Evolutionary conservation across 1,140 invertebrate genomes (phyloP), one percentile per base, ranked within the genome.

Genomic region (Heliconius hewitsoni): DNA sequence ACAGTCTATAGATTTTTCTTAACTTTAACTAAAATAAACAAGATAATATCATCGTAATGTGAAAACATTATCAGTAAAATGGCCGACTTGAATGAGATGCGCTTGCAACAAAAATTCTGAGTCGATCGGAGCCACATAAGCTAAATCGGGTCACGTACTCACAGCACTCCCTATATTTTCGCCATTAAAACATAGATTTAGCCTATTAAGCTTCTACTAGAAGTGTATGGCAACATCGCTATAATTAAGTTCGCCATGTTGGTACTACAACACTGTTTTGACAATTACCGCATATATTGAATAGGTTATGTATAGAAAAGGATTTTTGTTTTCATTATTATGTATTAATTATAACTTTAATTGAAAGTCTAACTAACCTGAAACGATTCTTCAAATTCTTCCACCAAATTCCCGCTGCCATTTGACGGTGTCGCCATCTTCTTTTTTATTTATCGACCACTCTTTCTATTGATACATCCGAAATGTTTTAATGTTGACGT

Each of bases 351-450:
- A 34, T 50, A 72, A 19, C 19, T 37, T 19, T 30, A 55, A 72
- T 23, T 72, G 71, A 18, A 39, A 72, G 19, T 39, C 6, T 8
- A 71, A 71, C 83, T 85, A 86, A 94, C 93, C 95, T 97, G 97
- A 93, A 98, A 98, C 9, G 97, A 97, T 95, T 98, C 97, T 93
- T 98, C 97, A 88, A 98, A 98, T 91, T 98, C 97, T 85, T 98
- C 97, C 34, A 98, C 97, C 57, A 98, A 92, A 95, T 98, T 98
- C 39, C 97, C 97, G 91, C 96, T 97, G 37, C 97, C 97, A 90
- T 97, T 97, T 71, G 96, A 97, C 76, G 97, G 96, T 75, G 97
- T 96, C 81, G 97, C 96, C 97, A 98, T 97, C 80, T 88, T 94
- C 72, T 81, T 79, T 84, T 74, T 70, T 39, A 73, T 76, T 77